These are phyloP conservation scores for Phymorhynchus buccinoides DNA, from an alignment of 1,140 invertebrate species.

Conservation along the genomic window DNA sequence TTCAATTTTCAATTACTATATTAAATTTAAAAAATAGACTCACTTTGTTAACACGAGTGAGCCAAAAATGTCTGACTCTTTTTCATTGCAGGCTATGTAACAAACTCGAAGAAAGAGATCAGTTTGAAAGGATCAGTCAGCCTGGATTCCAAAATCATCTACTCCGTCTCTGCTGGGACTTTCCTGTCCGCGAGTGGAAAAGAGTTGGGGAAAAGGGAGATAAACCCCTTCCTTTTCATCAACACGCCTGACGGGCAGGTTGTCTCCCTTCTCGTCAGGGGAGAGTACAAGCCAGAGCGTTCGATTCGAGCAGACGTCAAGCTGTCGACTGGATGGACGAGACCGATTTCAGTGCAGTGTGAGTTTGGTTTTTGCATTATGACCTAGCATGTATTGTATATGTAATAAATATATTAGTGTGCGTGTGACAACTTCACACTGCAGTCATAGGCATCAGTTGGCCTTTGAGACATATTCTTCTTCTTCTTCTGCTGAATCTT, in stretches of 20 bases:
- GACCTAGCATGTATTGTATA: too few relatives aligned
- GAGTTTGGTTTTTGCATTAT: too few relatives aligned
- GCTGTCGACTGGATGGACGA: neutral
- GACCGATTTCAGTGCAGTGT: conserved; percentile 9
- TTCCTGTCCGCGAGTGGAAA: neutral
- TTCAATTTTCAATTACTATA: neutral
- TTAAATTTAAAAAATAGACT: neutral
- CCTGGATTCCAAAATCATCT: neutral
- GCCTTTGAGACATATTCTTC: too few relatives aligned
- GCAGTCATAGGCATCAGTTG: too few relatives aligned
- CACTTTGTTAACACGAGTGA: neutral
- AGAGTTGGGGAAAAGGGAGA: neutral
- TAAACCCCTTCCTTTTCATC: conserved; percentile 14
- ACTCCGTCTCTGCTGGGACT: conserved; percentile 12
- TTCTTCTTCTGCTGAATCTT: too few relatives aligned
- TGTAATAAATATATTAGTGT: too few relatives aligned
- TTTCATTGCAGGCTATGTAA: neutral
- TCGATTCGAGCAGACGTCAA: conserved; percentile 26
- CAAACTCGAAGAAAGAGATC: conserved; percentile 19
- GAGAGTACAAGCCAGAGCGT: neutral
- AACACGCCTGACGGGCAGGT: conserved; percentile 17
- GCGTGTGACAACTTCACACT: too few relatives aligned
- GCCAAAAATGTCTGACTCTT: neutral
- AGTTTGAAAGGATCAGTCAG: conserved; percentile 7
- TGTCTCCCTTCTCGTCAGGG: conserved; percentile 20